Base-by-base conservation (phyloP, 2,113 vertebrate genomes). In the Perca schrenkii region DNA sequence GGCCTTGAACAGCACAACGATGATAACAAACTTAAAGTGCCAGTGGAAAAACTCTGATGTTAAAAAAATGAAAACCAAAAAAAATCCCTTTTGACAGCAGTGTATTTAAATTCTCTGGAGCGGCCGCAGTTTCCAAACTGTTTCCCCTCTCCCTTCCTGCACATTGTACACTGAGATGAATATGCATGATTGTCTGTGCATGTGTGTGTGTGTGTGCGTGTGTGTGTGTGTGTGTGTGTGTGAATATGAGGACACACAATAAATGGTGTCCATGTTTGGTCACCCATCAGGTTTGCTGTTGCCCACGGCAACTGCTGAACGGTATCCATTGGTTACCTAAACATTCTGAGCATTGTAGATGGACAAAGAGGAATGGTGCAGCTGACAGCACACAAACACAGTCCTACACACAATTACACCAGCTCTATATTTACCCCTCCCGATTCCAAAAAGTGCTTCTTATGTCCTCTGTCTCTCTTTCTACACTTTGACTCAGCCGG, bases 321-420 rank as follows among this genome's bases (percentile, higher is more conserved):
- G 81, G 85, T 86, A 73, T 79, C 88, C 72, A 74, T 83, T 77
- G 79, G 88, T 86, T 85, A 90, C 88, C 68, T 77, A 79, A 89
- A 89, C 89, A 83, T 52, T 75, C 6, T 21, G 57, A 43, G 52
- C 50, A 4, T 73, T 56, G 50, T 46, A 25, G 68, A 82, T 19
- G 50, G 61, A 86, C 58, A 73, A 49, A 84, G 78, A 81, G 62
- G 22, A 62, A 53, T 0, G 46, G 19, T 7, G 71, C 64, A 58
- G 75, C 70, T 2, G 70, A 65, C 19, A 13, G 19, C 64, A 34
- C 71, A 19, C 54, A 77, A 2, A 78, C 57, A 21, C 52, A 54
- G 19, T 0, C 16, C 49, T 2, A 16, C 28, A 83, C 57, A 28
- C 65, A 19, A 11, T 14, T 6, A 58, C 66, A 68, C 60, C 4